A percentile compares a stretch with the other conserved stretches of the same genome.
These are phyloP conservation scores for Cataglyphis altisquamis DNA, from an alignment of 2,888 invertebrate species.

Conservation along the genomic window DNA sequence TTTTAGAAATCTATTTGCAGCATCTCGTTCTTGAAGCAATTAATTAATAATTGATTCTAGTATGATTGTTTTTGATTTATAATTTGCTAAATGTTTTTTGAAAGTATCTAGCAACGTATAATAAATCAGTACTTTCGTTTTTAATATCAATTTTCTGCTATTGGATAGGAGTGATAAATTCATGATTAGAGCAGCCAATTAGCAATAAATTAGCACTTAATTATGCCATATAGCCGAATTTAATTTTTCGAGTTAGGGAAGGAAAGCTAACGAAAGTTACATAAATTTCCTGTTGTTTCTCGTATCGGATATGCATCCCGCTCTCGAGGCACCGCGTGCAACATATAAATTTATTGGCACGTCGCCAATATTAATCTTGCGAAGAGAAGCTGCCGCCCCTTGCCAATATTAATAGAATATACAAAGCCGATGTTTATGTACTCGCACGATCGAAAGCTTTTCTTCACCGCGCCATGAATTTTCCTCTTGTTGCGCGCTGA, in stretches of 20 bases:
- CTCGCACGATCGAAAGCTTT: conserved; percentile 40
- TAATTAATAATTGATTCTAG: neutral
- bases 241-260: neutral
- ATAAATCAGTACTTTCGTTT: neutral
- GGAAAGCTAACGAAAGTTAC: neutral
- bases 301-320: neutral
- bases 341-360: conserved; percentile 43
- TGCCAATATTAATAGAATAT: conserved; percentile 45
- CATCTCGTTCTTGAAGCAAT: neutral
- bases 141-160: neutral
- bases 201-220: neutral
- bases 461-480: conserved; percentile 40
- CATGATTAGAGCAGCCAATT: neutral
- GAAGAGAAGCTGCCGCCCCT: conserved; percentile 19
- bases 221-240: neutral
- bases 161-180: neutral
- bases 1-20: neutral
- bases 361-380: conserved; percentile 38
- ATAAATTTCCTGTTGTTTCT: conserved; percentile 9
- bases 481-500: conserved; percentile 33
- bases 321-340: neutral
- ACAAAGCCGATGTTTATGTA: conserved; percentile 39
- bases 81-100: neutral
- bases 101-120: neutral
- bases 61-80: neutral